Evolutionary conservation across 2,888 invertebrate species (phyloP), one percentile per base, ranked within the genome.

Genomic region (Plebejus melissa): DNA sequence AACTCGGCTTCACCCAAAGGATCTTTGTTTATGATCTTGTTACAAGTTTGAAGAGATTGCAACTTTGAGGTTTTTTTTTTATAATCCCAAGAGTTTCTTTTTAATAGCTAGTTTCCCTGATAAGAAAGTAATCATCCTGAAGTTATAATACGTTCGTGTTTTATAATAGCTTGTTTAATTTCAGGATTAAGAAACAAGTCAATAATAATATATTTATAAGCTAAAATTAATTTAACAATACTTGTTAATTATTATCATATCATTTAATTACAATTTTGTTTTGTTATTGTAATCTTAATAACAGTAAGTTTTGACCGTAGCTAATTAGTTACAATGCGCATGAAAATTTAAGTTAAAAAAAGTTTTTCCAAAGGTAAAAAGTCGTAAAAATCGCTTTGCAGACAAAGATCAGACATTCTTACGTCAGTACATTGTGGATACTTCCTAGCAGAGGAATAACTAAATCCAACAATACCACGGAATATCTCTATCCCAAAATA

Each of bases 1-100:
- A 83, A 84, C 87, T 85, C 84, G 87, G 87, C 87, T 87, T 85
- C 84, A 87, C 88, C 87, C 84, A 84, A 84, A 88, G 87, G 88
- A 88, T 87, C 86, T 87, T 86, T 86, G 88, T 88, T 91, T 90
- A 90, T 87, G 88, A 88, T 87, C 87, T 87, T 87, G 87, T 88
- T 90, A 87, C 87, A 89, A 89, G 85, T 90, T 90, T 88, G 87
- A 87, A 86, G 86, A 87, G 85, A 86, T 88, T 86, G 85, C 85
- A 83, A 83, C 82, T 80, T 82, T 80, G 80, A 82, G 82, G 78
- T 79, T 78, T 80, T 46, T 78, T 80, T 46, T 81, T 82, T 80
- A 81, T 81, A 78, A 79, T 78, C 76, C 76, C 77, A 77, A 78
- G 80, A 76, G 76, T 81, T 78, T 77, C 74, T 69, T 74, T 80